A percentile compares a stretch with the other conserved stretches of the same genome.
Conservation (phyloP, 2,797 vertebrate genomes). For the Spatula clypeata region DNA sequence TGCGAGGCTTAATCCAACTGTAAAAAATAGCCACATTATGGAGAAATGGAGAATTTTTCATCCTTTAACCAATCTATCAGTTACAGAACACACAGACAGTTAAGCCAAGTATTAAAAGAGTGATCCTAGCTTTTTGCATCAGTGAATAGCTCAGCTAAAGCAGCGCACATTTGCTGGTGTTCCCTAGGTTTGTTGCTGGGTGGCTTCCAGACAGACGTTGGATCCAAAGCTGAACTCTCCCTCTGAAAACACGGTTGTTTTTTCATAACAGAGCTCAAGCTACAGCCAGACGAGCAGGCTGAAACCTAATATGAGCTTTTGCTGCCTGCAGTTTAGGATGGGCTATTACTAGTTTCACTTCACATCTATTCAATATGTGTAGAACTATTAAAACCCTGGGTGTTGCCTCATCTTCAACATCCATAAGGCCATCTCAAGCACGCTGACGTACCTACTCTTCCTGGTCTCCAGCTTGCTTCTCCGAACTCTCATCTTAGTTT, state of each 20-base stretch:
- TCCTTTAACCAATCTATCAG: background rate
- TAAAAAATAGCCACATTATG: fast-evolving
- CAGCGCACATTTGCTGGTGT: background rate
- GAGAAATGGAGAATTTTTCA: background rate
- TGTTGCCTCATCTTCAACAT: background rate
- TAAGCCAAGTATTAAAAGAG: background rate
- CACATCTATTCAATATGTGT: background rate
- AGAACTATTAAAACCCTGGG: background rate
- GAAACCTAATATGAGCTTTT: background rate
- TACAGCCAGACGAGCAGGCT: background rate
- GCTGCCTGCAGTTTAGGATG: background rate
- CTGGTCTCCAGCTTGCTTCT: background rate
- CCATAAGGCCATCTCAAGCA: background rate
- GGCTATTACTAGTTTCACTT: background rate
- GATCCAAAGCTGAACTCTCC: background rate
- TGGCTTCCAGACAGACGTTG: background rate
- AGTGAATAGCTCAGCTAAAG: background rate
- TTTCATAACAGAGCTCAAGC: background rate
- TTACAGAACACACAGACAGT: background rate
- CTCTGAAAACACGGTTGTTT: background rate
- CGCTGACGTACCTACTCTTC: background rate
- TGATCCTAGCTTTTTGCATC: background rate
- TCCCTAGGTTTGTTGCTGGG: background rate
- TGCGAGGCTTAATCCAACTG: background rate
- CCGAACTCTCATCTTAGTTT: background rate